phyloP scores from a whole-genome alignment of 2,113 vertebrate genomes.

The Cyprinodon brontotheroides region DNA sequence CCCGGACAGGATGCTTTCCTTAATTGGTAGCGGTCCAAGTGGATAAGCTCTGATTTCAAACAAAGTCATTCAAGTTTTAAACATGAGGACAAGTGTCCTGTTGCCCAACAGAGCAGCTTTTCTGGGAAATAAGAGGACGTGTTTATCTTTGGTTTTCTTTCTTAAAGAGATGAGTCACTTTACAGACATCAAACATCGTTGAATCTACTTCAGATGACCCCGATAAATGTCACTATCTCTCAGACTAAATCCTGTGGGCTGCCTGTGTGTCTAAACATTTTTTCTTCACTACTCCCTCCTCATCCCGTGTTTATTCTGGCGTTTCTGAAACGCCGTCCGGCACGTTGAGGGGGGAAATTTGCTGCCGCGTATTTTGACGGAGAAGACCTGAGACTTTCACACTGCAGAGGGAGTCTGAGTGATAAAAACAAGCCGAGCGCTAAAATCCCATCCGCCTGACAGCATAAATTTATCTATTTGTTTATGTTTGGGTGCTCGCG shows the following conservation, averaged over 20 bases:
- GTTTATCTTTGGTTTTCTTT: background rate
- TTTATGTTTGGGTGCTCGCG: conserved; percentile 53
- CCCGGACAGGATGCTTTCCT: background rate
- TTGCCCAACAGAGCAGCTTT: conserved; percentile 1
- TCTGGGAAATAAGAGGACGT: background rate
- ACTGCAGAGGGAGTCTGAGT: conserved; percentile 27
- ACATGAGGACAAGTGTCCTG: background rate
- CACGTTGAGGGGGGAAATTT: conserved; percentile 31
- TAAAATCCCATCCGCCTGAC: conserved; percentile 54
- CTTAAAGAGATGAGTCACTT: conserved; percentile 1
- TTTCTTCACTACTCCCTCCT: conserved; percentile 42
- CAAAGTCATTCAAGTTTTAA: background rate
- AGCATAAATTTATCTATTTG: conserved; percentile 65
- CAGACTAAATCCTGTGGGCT: conserved; percentile 45
- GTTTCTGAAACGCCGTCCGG: conserved; percentile 12
- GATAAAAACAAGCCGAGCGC: conserved; percentile 52
- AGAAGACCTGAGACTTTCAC: conserved; percentile 34
- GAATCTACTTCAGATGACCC: conserved; percentile 9
- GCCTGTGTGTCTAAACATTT: conserved; percentile 46
- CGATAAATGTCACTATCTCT: conserved; percentile 29
- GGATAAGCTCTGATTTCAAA: background rate
- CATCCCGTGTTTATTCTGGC: conserved; percentile 61
- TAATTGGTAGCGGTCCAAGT: background rate
- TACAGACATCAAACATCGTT: conserved; percentile 8
- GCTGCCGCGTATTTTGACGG: conserved; percentile 39